Conservation (phyloP, 2,113 vertebrate genomes). For the Dendrocopos noguchii region DNA sequence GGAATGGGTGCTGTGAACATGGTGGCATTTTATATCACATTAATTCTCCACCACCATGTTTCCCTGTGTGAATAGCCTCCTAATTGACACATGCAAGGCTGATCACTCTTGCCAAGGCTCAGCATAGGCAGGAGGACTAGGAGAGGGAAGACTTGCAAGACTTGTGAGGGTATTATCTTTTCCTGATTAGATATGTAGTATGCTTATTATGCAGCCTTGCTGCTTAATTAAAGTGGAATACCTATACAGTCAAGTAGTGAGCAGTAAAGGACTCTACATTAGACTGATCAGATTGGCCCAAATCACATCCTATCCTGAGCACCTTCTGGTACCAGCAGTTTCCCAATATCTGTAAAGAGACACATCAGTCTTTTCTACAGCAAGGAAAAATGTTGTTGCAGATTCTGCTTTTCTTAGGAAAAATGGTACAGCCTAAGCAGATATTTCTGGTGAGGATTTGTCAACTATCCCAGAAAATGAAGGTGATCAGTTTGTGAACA, state of each 20-base stretch:
- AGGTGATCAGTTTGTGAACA: not conserved
- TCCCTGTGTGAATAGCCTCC: not conserved
- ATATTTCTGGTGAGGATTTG: not conserved
- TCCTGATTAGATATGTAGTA: not conserved
- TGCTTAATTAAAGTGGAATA: not conserved
- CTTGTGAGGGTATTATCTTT: not conserved
- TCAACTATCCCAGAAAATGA: not conserved
- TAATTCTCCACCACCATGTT: not conserved
- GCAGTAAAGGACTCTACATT: not conserved
- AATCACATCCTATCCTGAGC: not conserved
- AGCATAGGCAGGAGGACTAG: not conserved
- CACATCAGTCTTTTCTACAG: not conserved
- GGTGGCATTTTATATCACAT: not conserved
- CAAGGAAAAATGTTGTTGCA: not conserved
- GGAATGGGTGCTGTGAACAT: not conserved
- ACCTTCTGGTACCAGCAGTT: not conserved
- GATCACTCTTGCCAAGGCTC: not conserved
- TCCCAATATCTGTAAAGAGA: not conserved
- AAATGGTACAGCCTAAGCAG: not conserved
- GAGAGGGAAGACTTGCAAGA: not conserved
- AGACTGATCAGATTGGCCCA: not conserved
- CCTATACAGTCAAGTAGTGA: not conserved
- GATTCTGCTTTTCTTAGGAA: not conserved
- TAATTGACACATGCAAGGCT: not conserved
- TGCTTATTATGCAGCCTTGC: not conserved